Evolutionary conservation across 2,888 invertebrate species (phyloP).

Genomic region (Calameuta pallipes): DNA sequence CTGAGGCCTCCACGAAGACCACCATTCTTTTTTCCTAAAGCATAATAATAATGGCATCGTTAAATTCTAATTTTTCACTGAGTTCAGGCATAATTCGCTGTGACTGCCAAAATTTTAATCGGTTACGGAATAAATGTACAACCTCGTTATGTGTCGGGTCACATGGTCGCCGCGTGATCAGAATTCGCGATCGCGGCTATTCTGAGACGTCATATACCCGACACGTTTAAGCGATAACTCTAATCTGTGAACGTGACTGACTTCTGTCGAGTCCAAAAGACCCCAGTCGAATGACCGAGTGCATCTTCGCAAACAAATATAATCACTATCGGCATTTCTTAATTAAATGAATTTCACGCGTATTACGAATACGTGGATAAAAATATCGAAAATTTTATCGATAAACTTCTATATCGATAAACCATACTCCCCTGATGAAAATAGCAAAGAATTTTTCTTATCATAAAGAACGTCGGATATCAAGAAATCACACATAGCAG

Average conservation of each 20-base stretch:
- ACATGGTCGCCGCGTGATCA: not conserved
- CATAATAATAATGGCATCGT: not conserved
- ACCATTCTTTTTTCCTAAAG: slow-evolving; percentile 93
- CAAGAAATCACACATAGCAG: not conserved
- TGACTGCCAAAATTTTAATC: not conserved
- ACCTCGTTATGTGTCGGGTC: not conserved
- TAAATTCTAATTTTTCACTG: not conserved
- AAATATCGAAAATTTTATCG: not conserved
- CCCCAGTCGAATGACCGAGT: not conserved
- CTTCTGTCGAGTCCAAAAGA: not conserved
- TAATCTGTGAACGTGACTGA: not conserved
- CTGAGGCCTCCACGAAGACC: slow-evolving; percentile 92
- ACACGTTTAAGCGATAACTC: not conserved
- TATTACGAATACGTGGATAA: not conserved
- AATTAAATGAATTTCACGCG: not conserved
- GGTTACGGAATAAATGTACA: not conserved
- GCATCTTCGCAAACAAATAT: not conserved
- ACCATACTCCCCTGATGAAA: not conserved
- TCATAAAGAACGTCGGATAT: not conserved
- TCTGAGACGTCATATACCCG: not conserved
- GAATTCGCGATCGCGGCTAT: not conserved
- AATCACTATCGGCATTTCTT: not conserved
- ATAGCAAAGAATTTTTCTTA: not conserved
- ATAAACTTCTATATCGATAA: no score
- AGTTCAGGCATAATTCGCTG: not conserved